Percentiles rank a stretch among this genome's conserved stretches.
These are phyloP conservation scores for Myotis myotis DNA, from an alignment of 2,797 vertebrate species.

Conservation along the genomic window DNA sequence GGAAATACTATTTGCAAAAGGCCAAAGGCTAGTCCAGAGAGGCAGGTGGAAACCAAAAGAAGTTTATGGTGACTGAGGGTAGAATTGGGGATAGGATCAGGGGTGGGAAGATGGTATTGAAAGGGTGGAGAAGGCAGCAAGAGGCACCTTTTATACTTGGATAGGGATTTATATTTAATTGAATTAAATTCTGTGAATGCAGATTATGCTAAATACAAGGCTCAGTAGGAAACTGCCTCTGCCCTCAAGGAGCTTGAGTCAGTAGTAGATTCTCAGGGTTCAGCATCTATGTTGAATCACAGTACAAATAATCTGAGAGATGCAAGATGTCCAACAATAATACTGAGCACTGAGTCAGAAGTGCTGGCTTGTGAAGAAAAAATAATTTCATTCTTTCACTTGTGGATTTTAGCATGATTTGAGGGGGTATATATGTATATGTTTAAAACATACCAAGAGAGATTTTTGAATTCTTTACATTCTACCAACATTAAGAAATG, in stretches of 20 bases:
- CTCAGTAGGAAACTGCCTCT: slow-evolving; percentile 21
- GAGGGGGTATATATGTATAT: neutral
- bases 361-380: neutral
- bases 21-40: neutral
- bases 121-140: neutral
- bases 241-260: slow-evolving; percentile 23
- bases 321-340: neutral
- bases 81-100: neutral
- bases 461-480: neutral
- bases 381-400: neutral
- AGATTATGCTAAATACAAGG: neutral
- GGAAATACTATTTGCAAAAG: neutral
- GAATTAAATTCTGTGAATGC: neutral
- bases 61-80: neutral
- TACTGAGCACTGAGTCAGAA: neutral
- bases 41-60: neutral
- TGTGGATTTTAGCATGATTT: neutral
- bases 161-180: neutral
- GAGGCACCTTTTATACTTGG: neutral
- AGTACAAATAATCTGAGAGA: neutral
- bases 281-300: neutral
- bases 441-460: neutral
- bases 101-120: neutral
- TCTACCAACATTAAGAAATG: neutral
- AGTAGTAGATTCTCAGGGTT: slow-evolving; percentile 11